phyloP scores from a whole-genome alignment of 2,888 invertebrate genomes.

The Ichneumoninae sp. region DNA sequence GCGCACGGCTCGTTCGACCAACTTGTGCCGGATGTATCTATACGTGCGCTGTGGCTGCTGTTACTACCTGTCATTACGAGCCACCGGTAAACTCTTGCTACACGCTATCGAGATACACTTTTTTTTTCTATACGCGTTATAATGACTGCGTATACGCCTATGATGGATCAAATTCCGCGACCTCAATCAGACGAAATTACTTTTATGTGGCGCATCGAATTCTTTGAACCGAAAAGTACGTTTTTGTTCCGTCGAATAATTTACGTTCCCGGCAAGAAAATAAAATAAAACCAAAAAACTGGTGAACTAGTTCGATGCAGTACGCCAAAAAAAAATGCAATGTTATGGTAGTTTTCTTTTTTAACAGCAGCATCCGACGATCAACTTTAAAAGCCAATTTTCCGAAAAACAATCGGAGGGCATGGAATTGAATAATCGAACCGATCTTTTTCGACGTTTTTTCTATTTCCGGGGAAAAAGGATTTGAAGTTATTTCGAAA shows the following conservation, averaged over 20 bases:
- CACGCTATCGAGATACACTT: conserved; percentile 55
- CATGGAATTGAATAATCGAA: conserved; percentile 36
- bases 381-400: conserved; percentile 14
- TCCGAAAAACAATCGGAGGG: conserved; percentile 1
- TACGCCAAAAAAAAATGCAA: background rate
- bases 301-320: background rate
- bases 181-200: conserved; percentile 31
- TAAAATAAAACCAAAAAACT: background rate
- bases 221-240: background rate
- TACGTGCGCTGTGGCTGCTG: conserved; percentile 60
- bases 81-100: conserved; percentile 62
- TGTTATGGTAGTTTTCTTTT: background rate
- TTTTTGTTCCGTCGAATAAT: background rate
- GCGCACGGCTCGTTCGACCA: conserved; percentile 43
- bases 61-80: conserved; percentile 66
- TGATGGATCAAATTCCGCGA: conserved; percentile 43
- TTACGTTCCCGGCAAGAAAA: background rate
- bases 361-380: background rate
- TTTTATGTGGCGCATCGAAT: background rate
- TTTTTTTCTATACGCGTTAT: conserved; percentile 14
- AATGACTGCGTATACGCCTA: conserved; percentile 24
- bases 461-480: conserved; percentile 16
- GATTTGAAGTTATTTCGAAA: conserved; percentile 51
- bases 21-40: conserved; percentile 66
- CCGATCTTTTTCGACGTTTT: background rate